Conservation (phyloP, 2,888 invertebrate genomes). For the Euphydryas editha region DNA sequence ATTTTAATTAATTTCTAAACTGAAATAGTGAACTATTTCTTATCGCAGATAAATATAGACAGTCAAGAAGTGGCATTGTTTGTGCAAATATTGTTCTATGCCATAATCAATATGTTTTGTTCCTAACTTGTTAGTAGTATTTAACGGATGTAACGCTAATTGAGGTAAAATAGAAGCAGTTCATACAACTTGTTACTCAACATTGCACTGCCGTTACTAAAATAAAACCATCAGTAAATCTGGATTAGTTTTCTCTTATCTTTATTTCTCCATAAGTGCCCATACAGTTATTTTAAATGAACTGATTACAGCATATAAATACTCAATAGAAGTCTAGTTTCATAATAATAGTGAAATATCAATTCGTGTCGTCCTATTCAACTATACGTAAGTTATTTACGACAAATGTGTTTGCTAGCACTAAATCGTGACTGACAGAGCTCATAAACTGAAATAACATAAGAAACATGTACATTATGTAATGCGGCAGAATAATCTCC, state of each 20-base stretch:
- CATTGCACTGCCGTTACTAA: background rate
- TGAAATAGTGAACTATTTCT: background rate
- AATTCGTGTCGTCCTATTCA: constrained; percentile 6
- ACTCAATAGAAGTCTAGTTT: background rate
- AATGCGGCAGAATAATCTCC: constrained; percentile 11
- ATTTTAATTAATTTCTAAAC: background rate
- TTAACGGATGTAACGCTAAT: constrained; percentile 31
- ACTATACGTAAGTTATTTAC: constrained; percentile 8
- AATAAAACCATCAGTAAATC: background rate
- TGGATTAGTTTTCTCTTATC: background rate
- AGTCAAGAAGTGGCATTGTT: background rate
- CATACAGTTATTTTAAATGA: background rate
- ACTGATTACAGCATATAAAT: no score
- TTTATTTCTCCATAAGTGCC: background rate
- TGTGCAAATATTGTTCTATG: constrained; percentile 1
- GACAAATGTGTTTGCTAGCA: constrained; percentile 35
- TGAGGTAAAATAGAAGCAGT: constrained; percentile 28
- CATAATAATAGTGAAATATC: constrained; percentile 1
- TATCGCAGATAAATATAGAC: constrained; percentile 5
- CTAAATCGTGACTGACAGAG: constrained; percentile 44
- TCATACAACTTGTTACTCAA: constrained; percentile 3
- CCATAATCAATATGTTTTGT: constrained; percentile 10
- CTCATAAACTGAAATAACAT: constrained; percentile 17
- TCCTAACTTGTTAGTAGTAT: constrained; percentile 27
- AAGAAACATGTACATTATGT: constrained; percentile 14